These are phyloP conservation scores for Drepanosiphum platanoidis DNA, from an alignment of 2,888 invertebrate species.

Conservation along the genomic window DNA sequence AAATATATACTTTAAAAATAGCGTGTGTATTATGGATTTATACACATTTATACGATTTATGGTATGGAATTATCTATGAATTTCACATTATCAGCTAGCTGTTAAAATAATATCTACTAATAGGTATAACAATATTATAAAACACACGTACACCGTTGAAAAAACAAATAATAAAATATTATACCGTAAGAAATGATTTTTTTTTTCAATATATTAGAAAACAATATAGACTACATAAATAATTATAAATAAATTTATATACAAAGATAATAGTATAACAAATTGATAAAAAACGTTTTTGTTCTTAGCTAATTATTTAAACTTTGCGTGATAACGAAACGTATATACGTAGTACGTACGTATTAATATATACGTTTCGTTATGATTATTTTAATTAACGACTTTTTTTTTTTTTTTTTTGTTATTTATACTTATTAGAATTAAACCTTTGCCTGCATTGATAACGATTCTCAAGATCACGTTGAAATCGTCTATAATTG, in stretches of 20 bases:
- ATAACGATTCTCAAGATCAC: background rate
- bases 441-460: background rate
- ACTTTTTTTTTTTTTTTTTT: background rate
- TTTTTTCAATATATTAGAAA: background rate
- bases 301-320: background rate
- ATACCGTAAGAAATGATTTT: background rate
- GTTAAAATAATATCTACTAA: background rate
- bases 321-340: background rate
- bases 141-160: background rate
- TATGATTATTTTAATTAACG: background rate
- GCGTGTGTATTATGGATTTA: background rate
- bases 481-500: background rate
- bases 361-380: background rate
- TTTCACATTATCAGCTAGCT: background rate
- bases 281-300: background rate
- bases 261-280: background rate
- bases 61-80: too few relatives aligned
- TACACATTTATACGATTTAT: background rate
- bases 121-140: background rate
- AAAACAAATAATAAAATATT: background rate
- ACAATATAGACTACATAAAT: background rate
- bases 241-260: background rate
- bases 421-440: background rate
- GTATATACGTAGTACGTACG: too few relatives aligned
- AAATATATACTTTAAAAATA: background rate